Evolutionary conservation across 1,140 invertebrate species (phyloP), one percentile per base, ranked within the genome.

Genomic region (Psix sp.): DNA sequence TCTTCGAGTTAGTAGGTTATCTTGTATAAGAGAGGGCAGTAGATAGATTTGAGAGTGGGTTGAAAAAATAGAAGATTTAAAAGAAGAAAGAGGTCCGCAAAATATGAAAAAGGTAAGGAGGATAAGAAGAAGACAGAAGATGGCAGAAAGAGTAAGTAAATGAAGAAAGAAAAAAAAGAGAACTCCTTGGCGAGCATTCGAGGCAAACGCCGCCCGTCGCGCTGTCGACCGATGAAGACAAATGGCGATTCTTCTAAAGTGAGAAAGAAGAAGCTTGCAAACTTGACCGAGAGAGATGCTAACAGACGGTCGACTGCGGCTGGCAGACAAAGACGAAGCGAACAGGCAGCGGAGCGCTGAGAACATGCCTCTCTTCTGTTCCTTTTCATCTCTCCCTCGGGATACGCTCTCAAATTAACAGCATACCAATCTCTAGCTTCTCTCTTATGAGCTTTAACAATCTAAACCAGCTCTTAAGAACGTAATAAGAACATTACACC

Each of bases 171-270:
- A 80, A 84, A 79, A 81, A 82, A 7, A 84, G 82, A 84, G 85
- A 82, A 83, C 79, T 83, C 80, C 79, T 84, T 82, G 83, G 84
- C 81, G 84, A 85, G 84, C 82, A 84, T 86, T 87, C 84, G 86
- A 87, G 83, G 85, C 85, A 87, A 87, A 87, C 83, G 85, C 86
- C 85, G 85, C 85, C 86, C 86, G 86, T 87, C 82, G 86, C 76
- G 86, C 86, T 87, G 86, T 87, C 86, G 85, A 78, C 86, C 86
- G 86, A 87, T 87, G 86, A 87, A 87, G 86, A 87, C 82, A 85
- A 81, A 87, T 87, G 83, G 85, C 81, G 85, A 80, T 80, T 84
- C 80, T 82, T 74, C 77, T 67, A 67, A 75, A 78, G 74, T 62
- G 63, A 78, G 74, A 80, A 62, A 35, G 57, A 70, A 77, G 72